A percentile compares a stretch with the other conserved stretches of the same genome.
phyloP scores from a whole-genome alignment of 2,113 vertebrate species.

The Callipepla squamata region DNA sequence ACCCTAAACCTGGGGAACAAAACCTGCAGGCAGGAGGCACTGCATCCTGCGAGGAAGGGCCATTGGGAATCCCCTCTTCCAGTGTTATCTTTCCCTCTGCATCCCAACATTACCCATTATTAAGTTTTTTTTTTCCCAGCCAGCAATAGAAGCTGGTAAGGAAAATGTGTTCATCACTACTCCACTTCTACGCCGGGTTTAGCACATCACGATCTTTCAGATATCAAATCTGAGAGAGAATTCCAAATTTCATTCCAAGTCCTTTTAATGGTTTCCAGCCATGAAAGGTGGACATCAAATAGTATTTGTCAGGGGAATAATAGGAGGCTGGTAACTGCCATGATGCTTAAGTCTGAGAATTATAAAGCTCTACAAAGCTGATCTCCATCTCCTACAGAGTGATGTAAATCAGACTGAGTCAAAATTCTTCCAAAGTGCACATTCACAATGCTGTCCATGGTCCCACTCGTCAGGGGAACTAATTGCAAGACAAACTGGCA shows the following conservation, averaged over 20 bases:
- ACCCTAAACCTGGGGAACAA: neutral
- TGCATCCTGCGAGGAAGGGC: neutral
- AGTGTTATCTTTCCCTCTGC: neutral
- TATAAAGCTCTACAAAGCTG: neutral
- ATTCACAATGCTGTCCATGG: neutral
- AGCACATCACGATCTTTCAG: neutral
- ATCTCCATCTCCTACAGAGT: neutral
- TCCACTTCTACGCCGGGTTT: neutral
- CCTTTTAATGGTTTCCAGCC: neutral
- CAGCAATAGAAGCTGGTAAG: neutral
- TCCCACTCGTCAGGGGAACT: conserved; percentile 15
- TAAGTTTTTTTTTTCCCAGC: neutral
- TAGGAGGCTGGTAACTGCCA: neutral
- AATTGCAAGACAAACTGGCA: neutral
- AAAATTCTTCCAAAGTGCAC: neutral
- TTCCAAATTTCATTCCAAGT: neutral
- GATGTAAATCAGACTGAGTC: neutral
- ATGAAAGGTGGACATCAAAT: neutral
- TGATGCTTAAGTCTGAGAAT: neutral
- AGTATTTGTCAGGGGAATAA: neutral
- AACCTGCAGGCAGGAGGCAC: neutral
- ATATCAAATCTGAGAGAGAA: neutral
- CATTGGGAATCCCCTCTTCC: neutral
- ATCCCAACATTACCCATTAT: neutral
- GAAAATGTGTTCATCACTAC: neutral